Evolutionary conservation across 2,797 vertebrate genomes (phyloP).

Genomic region (Catostomus latipinnis): DNA sequence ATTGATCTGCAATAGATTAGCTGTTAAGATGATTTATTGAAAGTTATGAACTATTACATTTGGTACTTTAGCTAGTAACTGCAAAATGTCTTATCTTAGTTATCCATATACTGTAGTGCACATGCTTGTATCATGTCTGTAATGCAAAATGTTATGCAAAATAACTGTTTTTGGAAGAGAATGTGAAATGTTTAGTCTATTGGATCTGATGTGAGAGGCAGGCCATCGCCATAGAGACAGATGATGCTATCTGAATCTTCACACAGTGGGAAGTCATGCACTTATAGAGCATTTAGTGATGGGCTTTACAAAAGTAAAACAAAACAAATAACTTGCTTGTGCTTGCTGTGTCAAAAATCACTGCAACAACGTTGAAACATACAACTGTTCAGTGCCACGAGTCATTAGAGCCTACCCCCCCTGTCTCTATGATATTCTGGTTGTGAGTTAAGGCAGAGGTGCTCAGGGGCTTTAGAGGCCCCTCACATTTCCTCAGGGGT

Average conservation of each 20-base stretch:
- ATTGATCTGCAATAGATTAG: conserved; percentile 47
- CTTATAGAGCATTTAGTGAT: not conserved
- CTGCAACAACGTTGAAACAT: no score
- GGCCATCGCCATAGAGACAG: conserved; percentile 30
- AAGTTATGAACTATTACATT: conserved; percentile 21
- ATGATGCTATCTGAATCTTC: conserved; percentile 26
- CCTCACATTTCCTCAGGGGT: no score
- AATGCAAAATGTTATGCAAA: not conserved
- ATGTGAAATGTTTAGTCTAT: conserved; percentile 32
- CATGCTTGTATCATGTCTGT: conserved; percentile 31
- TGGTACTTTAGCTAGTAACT: conserved; percentile 19
- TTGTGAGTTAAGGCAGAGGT: no score
- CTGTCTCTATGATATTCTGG: no score
- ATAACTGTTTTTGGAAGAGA: conserved; percentile 10
- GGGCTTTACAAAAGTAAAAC: conserved; percentile 11
- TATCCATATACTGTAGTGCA: not conserved
- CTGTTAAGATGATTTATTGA: conserved; percentile 53
- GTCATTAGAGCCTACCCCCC: no score
- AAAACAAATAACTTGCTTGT: not conserved
- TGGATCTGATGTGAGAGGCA: conserved; percentile 31
- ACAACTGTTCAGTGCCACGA: no score
- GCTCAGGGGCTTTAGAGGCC: no score
- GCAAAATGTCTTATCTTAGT: conserved; percentile 10
- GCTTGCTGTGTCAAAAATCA: no score
- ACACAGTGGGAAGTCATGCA: not conserved